phyloP scores from a whole-genome alignment of 2,113 vertebrate species.

The Mustelus asterias region DNA sequence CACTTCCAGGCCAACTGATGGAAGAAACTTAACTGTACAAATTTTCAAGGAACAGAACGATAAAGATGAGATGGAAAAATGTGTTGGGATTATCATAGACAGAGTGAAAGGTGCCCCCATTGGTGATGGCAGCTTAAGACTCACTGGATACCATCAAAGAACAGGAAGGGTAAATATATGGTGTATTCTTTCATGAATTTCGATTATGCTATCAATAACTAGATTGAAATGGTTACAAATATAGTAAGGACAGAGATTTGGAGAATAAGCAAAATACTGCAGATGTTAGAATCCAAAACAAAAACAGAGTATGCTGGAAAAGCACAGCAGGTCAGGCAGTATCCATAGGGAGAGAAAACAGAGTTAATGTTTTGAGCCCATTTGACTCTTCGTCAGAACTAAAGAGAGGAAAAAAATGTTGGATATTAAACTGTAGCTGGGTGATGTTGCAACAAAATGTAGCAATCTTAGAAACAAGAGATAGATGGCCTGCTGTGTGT shows the following conservation, averaged over 20 bases:
- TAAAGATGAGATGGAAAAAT: background rate
- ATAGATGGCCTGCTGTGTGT: too few species aligned
- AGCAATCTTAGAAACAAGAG: too few species aligned
- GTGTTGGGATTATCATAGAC: constrained; percentile 46
- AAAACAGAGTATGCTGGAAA: too few species aligned
- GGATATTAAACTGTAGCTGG: too few species aligned
- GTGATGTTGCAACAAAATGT: too few species aligned
- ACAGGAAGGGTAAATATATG: constrained; percentile 42
- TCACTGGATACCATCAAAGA: constrained; percentile 46
- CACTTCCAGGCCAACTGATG: background rate
- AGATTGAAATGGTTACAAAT: background rate
- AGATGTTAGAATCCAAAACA: too few species aligned
- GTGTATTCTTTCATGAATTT: background rate
- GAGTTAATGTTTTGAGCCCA: too few species aligned
- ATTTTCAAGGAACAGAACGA: background rate
- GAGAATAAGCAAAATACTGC: background rate
- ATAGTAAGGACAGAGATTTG: too few species aligned
- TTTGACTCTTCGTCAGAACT: too few species aligned
- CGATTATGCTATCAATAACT: background rate
- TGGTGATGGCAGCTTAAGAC: constrained; percentile 44
- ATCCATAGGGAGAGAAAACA: too few species aligned
- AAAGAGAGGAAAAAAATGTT: too few species aligned
- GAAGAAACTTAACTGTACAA: background rate
- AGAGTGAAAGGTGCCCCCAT: constrained; percentile 44
- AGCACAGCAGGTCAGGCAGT: too few species aligned